Base-by-base conservation (phyloP, 2,113 vertebrate species). In the Ibidorhyncha struthersii region DNA sequence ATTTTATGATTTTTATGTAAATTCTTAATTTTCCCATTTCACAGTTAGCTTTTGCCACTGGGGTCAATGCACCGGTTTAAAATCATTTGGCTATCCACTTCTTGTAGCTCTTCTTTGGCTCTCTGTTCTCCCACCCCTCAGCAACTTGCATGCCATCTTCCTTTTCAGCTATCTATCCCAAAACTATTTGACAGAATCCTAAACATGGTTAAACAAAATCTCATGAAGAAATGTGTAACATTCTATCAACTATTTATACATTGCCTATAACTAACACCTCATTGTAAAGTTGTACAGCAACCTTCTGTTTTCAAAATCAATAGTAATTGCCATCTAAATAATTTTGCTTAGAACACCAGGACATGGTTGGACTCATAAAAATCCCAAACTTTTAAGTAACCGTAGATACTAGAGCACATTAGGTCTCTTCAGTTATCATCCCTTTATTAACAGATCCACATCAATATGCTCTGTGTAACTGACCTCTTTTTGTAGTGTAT, bases 21-120 rank as follows among this genome's bases (percentile, higher is more conserved):
- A 53, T 81, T 40, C 17, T 7, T 29, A 15, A 34, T 71, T 62
- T 78, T 73, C 20, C 52, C 55, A 27, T 43, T 88, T 88, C 27
- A 25, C 6, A 32, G 14, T 40, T 41, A 69, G 10, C 13, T 88
- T 92, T 82, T 88, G 12, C 12, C 52, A 25, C 23, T 45, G 27
- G 9, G 10, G 4, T 20, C 6, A 87, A 30, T 8, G 6, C 1
- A 5, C 14, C 0, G 0, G 4, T 66, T 85, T 67, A 62, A 86
- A 96, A 86, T 73, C 0, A 5, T 36, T 72, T 80, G 23, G 25
- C 40, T 87, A 69, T 23, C 21, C 4, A 23, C 65, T 85, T 34
- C 41, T 72, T 77, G 13, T 38, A 69, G 14, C 9, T 85, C 12
- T 65, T 56, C 12, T 55, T 79, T 87, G n/a, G 3, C 12, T 88